A percentile compares a stretch with the other conserved stretches of the same genome.
phyloP scores from a whole-genome alignment of 2,888 invertebrate genomes.

The Cosmopolites sordidus region DNA sequence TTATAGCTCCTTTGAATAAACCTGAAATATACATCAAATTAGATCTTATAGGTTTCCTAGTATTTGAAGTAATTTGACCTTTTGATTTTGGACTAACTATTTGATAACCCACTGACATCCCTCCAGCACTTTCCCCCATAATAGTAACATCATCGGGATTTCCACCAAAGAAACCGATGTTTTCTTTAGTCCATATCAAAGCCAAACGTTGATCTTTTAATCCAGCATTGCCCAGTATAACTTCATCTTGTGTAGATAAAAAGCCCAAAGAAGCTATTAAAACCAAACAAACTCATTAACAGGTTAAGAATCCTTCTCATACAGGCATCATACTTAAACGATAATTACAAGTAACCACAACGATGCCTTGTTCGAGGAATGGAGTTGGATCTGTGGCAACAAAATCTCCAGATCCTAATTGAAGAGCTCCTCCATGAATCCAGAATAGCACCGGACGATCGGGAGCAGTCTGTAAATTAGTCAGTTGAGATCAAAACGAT shows the following conservation, averaged over 20 bases:
- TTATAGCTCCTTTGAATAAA: slow-evolving; percentile 29
- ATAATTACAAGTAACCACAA: slow-evolving; percentile 35
- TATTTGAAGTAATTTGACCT: too few relatives aligned
- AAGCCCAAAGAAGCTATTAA: slow-evolving; percentile 33
- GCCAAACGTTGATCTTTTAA: slow-evolving; percentile 29
- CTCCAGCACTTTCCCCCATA: slow-evolving; percentile 32
- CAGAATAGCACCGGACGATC: slow-evolving; percentile 43
- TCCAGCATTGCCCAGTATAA: slow-evolving; percentile 28
- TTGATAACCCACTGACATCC: slow-evolving; percentile 28
- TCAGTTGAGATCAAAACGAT: too few relatives aligned
- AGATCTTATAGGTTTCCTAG: too few relatives aligned
- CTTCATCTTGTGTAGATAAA: slow-evolving; percentile 27
- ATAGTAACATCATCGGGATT: slow-evolving; percentile 27
- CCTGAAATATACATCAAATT: too few relatives aligned
- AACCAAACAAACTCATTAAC: too few relatives aligned
- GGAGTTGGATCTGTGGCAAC: slow-evolving; percentile 39
- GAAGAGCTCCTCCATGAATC: slow-evolving; percentile 47
- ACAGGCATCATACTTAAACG: slow-evolving; percentile 27
- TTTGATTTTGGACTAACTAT: slow-evolving; percentile 25
- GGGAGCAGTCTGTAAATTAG: background rate
- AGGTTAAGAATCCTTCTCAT: too few relatives aligned
- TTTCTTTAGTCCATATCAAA: slow-evolving; percentile 28
- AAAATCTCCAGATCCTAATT: slow-evolving; percentile 36
- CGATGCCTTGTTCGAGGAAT: slow-evolving; percentile 40
- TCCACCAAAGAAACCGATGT: slow-evolving; percentile 29